Percentiles rank a stretch among this genome's conserved stretches.
phyloP scores from a whole-genome alignment of 2,888 invertebrate species.

The Mythimna loreyi region DNA sequence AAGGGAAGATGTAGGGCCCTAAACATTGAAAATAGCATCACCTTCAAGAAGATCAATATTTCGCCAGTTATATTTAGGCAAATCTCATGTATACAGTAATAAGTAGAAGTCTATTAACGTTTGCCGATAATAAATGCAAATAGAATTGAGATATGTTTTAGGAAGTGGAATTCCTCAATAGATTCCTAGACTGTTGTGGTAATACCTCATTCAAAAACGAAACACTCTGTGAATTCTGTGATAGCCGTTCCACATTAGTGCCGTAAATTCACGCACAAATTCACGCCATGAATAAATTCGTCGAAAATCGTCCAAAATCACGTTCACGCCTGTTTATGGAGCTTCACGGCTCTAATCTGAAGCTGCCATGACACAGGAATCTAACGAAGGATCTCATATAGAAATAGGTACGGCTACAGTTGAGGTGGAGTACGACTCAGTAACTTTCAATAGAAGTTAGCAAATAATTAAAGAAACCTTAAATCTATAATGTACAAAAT shows the following conservation, averaged over 20 bases:
- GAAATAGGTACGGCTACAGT: too few species aligned
- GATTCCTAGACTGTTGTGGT: too few species aligned
- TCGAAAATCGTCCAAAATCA: too few species aligned
- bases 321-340: too few species aligned
- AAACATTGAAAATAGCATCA: neutral
- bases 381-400: too few species aligned
- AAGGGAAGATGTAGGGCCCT: neutral
- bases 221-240: too few species aligned
- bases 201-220: neutral
- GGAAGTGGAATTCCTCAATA: too few species aligned
- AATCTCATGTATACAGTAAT: neutral
- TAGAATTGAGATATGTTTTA: too few species aligned
- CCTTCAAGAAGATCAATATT: neutral
- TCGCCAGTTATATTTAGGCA: neutral
- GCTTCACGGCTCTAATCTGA: too few species aligned
- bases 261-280: too few species aligned
- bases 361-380: neutral
- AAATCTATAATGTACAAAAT: neutral
- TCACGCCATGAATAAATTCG: too few species aligned
- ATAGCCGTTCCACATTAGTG: too few species aligned
- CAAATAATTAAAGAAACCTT: neutral
- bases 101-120: neutral
- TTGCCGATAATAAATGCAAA: neutral
- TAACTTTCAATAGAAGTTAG: neutral
- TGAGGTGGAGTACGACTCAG: neutral